Evolutionary conservation across 1,140 invertebrate genomes (phyloP).

Genomic region (Bombyx mori): ASM3026992v2 NC_085128.1:14701501-14702000

Average conservation of each 20-base stretch:
- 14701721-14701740: conserved; percentile 12
- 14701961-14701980: no score
- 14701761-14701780: conserved; percentile 10
- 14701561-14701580: no score
- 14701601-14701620: no score
- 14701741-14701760: conserved; percentile 5
- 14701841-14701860: neutral
- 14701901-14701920: neutral
- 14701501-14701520: no score
- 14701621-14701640: no score
- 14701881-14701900: neutral
- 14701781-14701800: conserved; percentile 12
- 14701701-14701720: neutral
- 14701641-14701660: no score
- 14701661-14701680: no score
- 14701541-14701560: no score
- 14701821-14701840: neutral
- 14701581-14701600: no score
- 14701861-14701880: neutral
- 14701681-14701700: no score
- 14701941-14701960: neutral
- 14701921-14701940: neutral
- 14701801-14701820: conserved; percentile 6
- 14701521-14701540: no score
- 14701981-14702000: no score